Base-by-base conservation (phyloP, 1,140 invertebrate species). In the Nixonia krombeini region DNA sequence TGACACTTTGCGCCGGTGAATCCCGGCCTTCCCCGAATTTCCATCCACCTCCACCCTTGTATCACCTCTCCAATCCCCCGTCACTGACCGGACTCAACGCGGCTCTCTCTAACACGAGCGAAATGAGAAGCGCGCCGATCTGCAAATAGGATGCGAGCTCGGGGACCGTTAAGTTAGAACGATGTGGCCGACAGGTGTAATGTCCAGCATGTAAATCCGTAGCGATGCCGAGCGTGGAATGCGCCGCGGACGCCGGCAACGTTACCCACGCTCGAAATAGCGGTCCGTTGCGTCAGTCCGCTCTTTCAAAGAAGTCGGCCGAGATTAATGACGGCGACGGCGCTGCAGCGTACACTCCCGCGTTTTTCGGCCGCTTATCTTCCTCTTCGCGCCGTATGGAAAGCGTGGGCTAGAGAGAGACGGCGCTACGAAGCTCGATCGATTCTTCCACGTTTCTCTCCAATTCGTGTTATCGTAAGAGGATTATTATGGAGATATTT, bases 181-280 rank as follows among this genome's bases (percentile, higher is more conserved):
- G 40, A 45, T n/a, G n/a, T n/a, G n/a, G 29, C 6, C 38, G 47
- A 51, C 46, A 59, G 47, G 31, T 59, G 46, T 45, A 35, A 17
- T 23, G 44, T 6, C 38, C 18, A 37, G 12, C 29, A 31, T 31
- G 29, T 31, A 31, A 31, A 31, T 65, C 35, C 37, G 51, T 9
- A 23, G 26, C 25, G 55, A 51, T 56, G 41, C 23, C 46, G 18
- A 64, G 50, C 52, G 47, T 49, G 57, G 51, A 69, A 72, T 57
- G 49, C 49, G 49, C 69, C 67, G 63, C 10, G 40, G 16, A 15
- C 25, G 23, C 31, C 47, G 25, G 15, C 38, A 17, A 18, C 16
- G 16, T 37, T 37, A 13, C 7, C 12, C 35, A 15, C 12, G 35
- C 12, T 37, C 8, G 38, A 40, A 40, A 40, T 40, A 40, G 38